Percentiles rank a stretch among this genome's conserved stretches.
Conservation (phyloP, 2,113 vertebrate species). For the Desmodus rotundus region DNA sequence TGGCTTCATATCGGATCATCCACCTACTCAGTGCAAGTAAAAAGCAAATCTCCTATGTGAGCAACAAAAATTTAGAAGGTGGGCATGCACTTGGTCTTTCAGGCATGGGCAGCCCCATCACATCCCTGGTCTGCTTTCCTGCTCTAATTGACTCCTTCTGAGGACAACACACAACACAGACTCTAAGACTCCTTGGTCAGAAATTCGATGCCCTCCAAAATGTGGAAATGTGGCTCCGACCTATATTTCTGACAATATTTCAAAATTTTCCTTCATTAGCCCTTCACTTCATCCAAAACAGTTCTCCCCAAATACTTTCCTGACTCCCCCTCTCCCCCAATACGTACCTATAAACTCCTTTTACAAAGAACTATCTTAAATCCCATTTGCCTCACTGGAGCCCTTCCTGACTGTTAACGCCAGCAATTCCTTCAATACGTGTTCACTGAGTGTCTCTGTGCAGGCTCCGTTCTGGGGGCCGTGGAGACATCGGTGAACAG, state of each 20-base stretch:
- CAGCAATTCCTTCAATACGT: not conserved
- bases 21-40: not conserved
- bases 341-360: not conserved
- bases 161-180: not conserved
- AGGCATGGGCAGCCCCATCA: not conserved
- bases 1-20: not conserved
- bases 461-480: not conserved
- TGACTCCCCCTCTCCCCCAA: not conserved
- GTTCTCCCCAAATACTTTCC: not conserved
- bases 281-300: not conserved
- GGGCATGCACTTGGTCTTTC: not conserved
- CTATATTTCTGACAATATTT: not conserved
- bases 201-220: not conserved
- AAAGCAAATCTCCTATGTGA: not conserved
- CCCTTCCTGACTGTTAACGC: not conserved
- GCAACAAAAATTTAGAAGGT: constrained; percentile 13
- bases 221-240: not conserved
- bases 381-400: not conserved
- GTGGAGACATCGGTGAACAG: not conserved
- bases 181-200: not conserved
- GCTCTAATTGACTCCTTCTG: not conserved
- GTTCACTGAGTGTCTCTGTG: not conserved
- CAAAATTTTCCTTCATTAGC: not conserved
- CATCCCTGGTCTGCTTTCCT: not conserved
- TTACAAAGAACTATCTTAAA: not conserved